phyloP scores from a whole-genome alignment of 2,888 invertebrate species.

The Micropterix aruncella region DNA sequence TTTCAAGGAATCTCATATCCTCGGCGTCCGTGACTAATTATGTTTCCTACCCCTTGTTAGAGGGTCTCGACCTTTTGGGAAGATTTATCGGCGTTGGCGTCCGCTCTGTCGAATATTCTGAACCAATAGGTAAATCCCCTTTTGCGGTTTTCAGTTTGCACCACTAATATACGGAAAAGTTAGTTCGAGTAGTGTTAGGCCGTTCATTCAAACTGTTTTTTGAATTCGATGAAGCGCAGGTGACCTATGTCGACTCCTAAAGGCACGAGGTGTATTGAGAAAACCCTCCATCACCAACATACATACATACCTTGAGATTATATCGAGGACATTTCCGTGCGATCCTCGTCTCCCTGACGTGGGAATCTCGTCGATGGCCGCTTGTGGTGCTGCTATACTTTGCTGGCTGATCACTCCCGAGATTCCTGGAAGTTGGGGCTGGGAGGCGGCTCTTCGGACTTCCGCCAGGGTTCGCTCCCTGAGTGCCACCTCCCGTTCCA shows the following conservation, averaged over 20 bases:
- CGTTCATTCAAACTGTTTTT: too few species aligned
- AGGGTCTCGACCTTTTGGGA: too few species aligned
- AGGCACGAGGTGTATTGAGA: neutral
- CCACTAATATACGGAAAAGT: too few species aligned
- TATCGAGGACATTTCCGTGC: conserved; percentile 43
- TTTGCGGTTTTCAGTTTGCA: too few species aligned
- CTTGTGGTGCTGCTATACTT: neutral
- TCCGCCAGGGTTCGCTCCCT: conserved; percentile 40
- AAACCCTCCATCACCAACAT: neutral
- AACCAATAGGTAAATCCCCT: too few species aligned
- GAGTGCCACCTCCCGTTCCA: conserved; percentile 40
- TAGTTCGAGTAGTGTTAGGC: too few species aligned
- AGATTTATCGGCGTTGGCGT: too few species aligned
- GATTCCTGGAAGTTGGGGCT: conserved; percentile 44
- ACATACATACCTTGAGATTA: conserved; percentile 19
- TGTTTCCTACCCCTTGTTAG: too few species aligned
- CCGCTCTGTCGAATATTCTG: too few species aligned
- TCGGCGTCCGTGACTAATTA: too few species aligned
- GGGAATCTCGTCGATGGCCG: neutral
- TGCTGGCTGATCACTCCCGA: conserved; percentile 23
- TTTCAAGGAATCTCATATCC: too few species aligned
- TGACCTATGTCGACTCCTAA: neutral
- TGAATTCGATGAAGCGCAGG: too few species aligned
- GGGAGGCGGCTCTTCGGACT: conserved; percentile 46
- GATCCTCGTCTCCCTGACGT: conserved; percentile 32